Evolutionary conservation across 2,888 invertebrate genomes (phyloP).

Genomic region (Dioctria linearis): DNA sequence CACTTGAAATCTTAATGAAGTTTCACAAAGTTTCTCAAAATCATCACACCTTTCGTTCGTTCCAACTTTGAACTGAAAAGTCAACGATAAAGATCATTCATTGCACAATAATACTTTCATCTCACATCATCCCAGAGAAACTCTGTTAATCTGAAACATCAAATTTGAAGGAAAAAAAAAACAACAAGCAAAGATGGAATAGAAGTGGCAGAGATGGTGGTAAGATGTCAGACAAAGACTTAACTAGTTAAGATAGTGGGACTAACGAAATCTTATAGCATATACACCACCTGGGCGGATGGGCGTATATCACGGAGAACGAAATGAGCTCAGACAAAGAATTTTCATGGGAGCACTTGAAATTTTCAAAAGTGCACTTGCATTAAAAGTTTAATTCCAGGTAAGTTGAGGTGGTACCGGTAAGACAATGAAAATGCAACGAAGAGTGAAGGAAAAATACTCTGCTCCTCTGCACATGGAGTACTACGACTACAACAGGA

Average conservation of each 20-base stretch:
- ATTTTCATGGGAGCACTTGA: conserved; percentile 48
- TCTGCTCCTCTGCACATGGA: conserved; percentile 11
- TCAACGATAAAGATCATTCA: conserved; percentile 28
- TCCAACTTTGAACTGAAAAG: conserved; percentile 6
- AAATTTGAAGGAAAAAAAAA: conserved; percentile 30
- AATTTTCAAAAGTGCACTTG: conserved; percentile 46
- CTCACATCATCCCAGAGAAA: conserved; percentile 2
- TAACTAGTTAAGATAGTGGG: neutral
- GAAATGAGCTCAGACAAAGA: conserved; percentile 23
- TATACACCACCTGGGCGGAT: neutral
- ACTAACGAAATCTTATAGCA: neutral
- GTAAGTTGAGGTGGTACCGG: conserved; percentile 20
- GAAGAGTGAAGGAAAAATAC: neutral
- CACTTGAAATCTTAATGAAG: conserved; percentile 27
- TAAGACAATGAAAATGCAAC: conserved; percentile 17
- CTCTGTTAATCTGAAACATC: conserved; percentile 19
- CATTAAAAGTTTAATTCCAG: conserved; percentile 50
- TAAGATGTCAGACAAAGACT: conserved; percentile 12
- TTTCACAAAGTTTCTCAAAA: conserved; percentile 3
- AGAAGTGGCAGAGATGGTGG: neutral
- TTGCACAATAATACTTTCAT: conserved; percentile 8
- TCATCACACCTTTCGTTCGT: neutral
- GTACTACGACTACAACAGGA: neutral
- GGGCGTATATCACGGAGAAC: neutral
- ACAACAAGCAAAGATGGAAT: neutral